Evolutionary conservation across 2,113 vertebrate species (phyloP), one percentile per base, ranked within the genome.

Genomic region (Pelmatolapia mariae): DNA sequence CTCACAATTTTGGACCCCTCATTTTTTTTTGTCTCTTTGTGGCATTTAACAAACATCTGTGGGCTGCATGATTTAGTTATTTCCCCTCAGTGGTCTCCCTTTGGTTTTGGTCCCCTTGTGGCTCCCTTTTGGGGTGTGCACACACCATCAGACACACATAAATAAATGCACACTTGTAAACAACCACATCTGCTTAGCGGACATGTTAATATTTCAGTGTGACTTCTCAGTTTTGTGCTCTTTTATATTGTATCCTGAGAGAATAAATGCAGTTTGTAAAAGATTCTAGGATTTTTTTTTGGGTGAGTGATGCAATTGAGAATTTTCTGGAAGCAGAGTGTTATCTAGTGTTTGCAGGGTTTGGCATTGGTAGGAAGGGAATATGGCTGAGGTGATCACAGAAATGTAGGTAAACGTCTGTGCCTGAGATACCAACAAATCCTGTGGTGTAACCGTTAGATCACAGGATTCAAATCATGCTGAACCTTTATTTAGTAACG

Each of bases 41-140:
- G 86, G 80, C 88, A 83, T 92, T 93, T 89, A 86, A 83, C 89
- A 84, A 94, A 94, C 90, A 94, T 94, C 93, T 95, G 94, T 88
- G 80, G 87, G 87, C 93, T 89, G 82, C 47, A 54, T 92, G 84
- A 94, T 93, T 87, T 83, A 90, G 88, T 94, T 91, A 93, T 94
- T 90, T 91, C 90, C 80, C 90, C 88, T 91, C 84, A 92, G 88
- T 89, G 86, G 92, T 56, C 80, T 95, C 80, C 87, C 86, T 92
- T 92, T 88, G 79, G 89, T 85, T 90, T 90, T 86, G 38, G 82
- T 80, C 87, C 90, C 92, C 68, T 89, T 89, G 87, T 86, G 87
- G 78, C 84, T 93, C 59, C 85, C 82, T 93, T 78, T 86, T 85
- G 63, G 83, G 89, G 68, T 81, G 78, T 53, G 24, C 33, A 56